Base-by-base conservation (phyloP, 2,113 vertebrate species). In the Mesitornis unicolor region DNA sequence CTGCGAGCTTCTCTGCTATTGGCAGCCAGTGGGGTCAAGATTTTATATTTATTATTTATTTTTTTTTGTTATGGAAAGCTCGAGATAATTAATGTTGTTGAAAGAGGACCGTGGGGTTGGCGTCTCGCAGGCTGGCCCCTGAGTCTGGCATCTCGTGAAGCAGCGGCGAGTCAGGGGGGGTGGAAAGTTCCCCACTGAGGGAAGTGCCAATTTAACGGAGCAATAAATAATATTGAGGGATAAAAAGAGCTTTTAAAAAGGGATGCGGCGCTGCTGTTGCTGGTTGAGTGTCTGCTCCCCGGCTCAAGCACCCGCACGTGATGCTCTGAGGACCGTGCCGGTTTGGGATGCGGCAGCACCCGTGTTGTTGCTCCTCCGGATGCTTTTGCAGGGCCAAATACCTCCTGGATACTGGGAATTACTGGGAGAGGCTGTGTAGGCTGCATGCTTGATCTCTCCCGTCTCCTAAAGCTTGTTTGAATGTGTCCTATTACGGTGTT, bases 41-140 rank as follows among this genome's bases (percentile, higher is more conserved):
- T 95, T 95, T 97, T 92, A n/a, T n/a, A n/a, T 81, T 69, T 81
- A n/a, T 51, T 71, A 19, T 26, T 22, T 64, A 36, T 48, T 57
- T 57, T 48, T 67, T 67, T 38, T 95, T 98, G 98, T 98, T 98
- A 96, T 97, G 97, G 98, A 98, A 98, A 98, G 98, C 98, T 98
- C 92, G 85, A 98, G 98, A 98, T 98, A 98, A 98, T 98, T 98
- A 98, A 98, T 97, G 98, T 97, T 97, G 98, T 98, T 98, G 98
- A 98, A 98, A 98, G 98, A 98, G 98, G 98, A 96, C 96, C 93
- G 97, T 95, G 95, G 96, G 91, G 83, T 93, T 97, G 98, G 98
- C 98, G 98, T 98, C 98, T 98, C 65, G 43, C 63, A 98, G 98
- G 95, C 98, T 98, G 95, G 98, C 95, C 98, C 98, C 98, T 48